Evolutionary conservation across 2,888 invertebrate species (phyloP).

Genomic region (Thecophora atra): DNA sequence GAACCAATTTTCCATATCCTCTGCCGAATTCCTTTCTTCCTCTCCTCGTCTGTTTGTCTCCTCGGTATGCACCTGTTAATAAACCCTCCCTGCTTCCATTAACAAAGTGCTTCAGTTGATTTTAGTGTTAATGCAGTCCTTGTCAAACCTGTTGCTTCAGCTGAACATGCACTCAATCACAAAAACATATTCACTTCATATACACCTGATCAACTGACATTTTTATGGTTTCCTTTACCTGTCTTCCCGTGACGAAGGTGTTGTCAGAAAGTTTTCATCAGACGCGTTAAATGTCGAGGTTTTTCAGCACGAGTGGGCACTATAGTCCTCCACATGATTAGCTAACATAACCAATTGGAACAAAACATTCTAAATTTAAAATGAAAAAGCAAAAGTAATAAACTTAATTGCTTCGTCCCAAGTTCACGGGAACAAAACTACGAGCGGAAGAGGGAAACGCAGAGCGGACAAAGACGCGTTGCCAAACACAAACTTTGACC

Average conservation of each 20-base stretch:
- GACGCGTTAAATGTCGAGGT: slow-evolving; percentile 44
- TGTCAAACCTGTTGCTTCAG: too few relatives aligned
- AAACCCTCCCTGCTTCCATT: too few relatives aligned
- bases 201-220: neutral
- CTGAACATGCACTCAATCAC: too few relatives aligned
- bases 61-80: too few relatives aligned
- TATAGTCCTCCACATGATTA: neutral
- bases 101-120: neutral
- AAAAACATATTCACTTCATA: neutral
- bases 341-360: neutral
- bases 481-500: neutral
- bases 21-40: too few relatives aligned
- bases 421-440: neutral
- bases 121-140: slow-evolving; percentile 37
- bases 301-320: neutral
- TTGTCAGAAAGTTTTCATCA: slow-evolving; percentile 30
- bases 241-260: slow-evolving; percentile 5
- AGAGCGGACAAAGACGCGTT: too few relatives aligned
- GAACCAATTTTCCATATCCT: too few relatives aligned
- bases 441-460: neutral
- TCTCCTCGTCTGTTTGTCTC: neutral
- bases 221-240: too few relatives aligned
- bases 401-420: slow-evolving; percentile 60
- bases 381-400: slow-evolving; percentile 62
- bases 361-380: slow-evolving; percentile 48